phyloP scores from a whole-genome alignment of 2,113 vertebrate species.

The Tringa solitaria region DNA sequence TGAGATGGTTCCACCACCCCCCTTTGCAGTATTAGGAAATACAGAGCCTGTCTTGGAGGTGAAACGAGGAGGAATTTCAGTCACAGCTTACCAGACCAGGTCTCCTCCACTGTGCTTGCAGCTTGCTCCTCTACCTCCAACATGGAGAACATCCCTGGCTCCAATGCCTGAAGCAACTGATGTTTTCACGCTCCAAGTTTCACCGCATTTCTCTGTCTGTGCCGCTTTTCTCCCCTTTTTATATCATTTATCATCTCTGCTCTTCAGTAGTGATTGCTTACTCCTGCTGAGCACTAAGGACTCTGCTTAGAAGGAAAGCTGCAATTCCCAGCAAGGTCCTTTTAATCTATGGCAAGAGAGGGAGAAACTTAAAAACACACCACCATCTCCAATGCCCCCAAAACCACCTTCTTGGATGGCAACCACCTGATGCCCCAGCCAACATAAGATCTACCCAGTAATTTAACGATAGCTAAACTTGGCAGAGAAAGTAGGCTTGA shows the following conservation, averaged over 20 bases:
- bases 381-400: accelerated
- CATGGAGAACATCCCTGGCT: neutral
- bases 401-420: neutral
- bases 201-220: neutral
- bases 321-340: neutral
- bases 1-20: neutral
- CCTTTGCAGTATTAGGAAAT: neutral
- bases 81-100: neutral
- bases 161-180: neutral
- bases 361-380: neutral
- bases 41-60: neutral
- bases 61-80: neutral
- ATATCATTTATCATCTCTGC: neutral
- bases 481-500: neutral
- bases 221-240: neutral
- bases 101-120: neutral
- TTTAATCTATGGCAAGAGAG: neutral
- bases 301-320: neutral
- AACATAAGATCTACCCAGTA: neutral
- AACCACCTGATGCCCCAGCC: neutral
- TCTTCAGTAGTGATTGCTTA: neutral
- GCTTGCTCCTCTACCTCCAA: neutral
- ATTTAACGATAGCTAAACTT: neutral
- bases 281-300: neutral
- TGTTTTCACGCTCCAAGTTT: neutral